Evolutionary conservation across 2,113 vertebrate genomes (phyloP), one percentile per base, ranked within the genome.

Genomic region (Neofelis nebulosa): DNA sequence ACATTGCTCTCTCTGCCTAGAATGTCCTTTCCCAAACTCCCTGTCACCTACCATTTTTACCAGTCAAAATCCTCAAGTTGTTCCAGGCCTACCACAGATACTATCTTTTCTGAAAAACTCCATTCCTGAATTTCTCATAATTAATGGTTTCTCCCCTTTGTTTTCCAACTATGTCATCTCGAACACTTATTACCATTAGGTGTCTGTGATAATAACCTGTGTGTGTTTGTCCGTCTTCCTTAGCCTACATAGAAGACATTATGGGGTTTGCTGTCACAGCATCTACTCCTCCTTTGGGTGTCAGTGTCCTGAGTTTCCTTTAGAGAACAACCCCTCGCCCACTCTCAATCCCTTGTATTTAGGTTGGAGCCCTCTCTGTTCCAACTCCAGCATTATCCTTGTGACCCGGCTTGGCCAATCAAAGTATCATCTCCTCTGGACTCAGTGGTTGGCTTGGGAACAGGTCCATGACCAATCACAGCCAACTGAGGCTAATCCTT

Each of bases 61-160:
- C 63, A 48, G 9, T 45, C 1, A 29, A 84, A 89, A 76, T 68
- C 3, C 81, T 78, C 50, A 27, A 31, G 18, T 33, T 11, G 12
- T 76, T 71, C 19, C 25, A 68, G 31, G 61, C 5, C 33, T 41
- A 89, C 48, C 14, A 21, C 3, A 69, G 23, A 86, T 48, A 15
- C 61, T 7, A 36, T 66, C 15, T 83, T 92, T 89, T 66, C 41
- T 91, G 81, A 81, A 91, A 76, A 48, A 45, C 0, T 10, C 5
- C 19, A 55, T 71, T 81, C 27, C 31, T 69, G 80, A 52, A 33
- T 45, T 57, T 89, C 41, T 97, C 41, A 81, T 52, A 82, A 86
- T 81, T 69, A 68, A 88, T 61, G 29, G 36, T 11, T 63, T 82
- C 48, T 93, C 63, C 3, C 2, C 12, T 89, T 73, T 71, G 19